Percentiles rank a stretch among this genome's conserved stretches.
phyloP scores from a whole-genome alignment of 1,140 invertebrate species.

The Whitmania pigra region DNA sequence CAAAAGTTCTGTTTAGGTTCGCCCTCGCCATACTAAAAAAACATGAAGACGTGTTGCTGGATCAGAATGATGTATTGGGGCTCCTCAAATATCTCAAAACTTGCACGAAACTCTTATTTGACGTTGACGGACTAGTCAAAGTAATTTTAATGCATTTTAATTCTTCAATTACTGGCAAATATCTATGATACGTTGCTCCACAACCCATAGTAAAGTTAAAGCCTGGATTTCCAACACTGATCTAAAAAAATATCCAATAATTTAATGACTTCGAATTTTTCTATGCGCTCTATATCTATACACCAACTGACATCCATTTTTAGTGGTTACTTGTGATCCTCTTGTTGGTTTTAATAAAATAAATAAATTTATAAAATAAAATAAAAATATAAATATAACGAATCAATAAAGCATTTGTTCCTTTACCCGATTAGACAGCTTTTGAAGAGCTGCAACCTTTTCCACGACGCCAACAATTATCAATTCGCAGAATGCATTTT shows the following conservation, averaged over 20 bases:
- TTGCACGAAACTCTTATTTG: constrained; percentile 44
- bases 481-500: constrained; percentile 43
- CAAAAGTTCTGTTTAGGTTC: constrained; percentile 42
- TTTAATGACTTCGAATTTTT: too few relatives aligned
- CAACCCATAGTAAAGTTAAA: too few relatives aligned
- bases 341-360: too few relatives aligned
- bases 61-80: constrained; percentile 43
- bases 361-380: too few relatives aligned
- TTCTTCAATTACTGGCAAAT: background rate
- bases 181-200: too few relatives aligned
- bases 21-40: constrained; percentile 38
- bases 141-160: constrained; percentile 27
- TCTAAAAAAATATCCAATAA: too few relatives aligned
- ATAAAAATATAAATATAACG: too few relatives aligned
- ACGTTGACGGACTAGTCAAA: constrained; percentile 46
- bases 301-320: too few relatives aligned
- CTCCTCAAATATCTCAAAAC: constrained; percentile 47
- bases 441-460: constrained; percentile 47
- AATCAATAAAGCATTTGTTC: constrained; percentile 2
- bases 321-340: too few relatives aligned
- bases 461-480: constrained; percentile 41
- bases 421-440: constrained; percentile 37
- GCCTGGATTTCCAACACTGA: too few relatives aligned
- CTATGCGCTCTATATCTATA: too few relatives aligned
- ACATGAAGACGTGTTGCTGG: constrained; percentile 42